phyloP scores from a whole-genome alignment of 2,888 invertebrate species.

The Drosophila hawaiiensis region DNA sequence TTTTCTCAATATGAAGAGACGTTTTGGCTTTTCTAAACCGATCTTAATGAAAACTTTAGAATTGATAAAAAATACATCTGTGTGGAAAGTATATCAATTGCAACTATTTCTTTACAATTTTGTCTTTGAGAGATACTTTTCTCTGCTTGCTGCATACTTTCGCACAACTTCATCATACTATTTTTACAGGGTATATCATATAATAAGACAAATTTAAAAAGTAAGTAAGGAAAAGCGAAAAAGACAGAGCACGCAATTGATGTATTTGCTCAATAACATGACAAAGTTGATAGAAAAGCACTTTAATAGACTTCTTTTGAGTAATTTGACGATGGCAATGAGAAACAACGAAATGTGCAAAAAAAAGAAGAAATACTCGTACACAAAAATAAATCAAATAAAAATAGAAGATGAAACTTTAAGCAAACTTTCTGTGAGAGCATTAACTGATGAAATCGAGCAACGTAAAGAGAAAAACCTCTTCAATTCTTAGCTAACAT shows the following conservation, averaged over 20 bases:
- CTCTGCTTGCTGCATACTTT: background rate
- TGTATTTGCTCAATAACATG: conserved; percentile 39
- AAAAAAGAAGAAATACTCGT: background rate
- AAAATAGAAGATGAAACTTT: conserved; percentile 1
- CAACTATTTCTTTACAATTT: background rate
- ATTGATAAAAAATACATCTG: background rate
- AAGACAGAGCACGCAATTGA: conserved; percentile 1
- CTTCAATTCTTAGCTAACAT: background rate
- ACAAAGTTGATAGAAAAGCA: conserved; percentile 38
- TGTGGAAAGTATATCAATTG: background rate
- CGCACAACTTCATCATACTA: background rate
- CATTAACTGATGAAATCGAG: conserved; percentile 3
- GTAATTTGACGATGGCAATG: conserved; percentile 22
- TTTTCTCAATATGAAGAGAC: background rate
- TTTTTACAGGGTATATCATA: background rate
- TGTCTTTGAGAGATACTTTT: background rate
- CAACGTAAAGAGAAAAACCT: background rate
- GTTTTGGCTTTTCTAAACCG: background rate
- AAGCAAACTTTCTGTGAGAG: background rate
- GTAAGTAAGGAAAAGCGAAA: conserved; percentile 1
- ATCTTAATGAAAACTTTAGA: background rate
- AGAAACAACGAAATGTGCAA: conserved; percentile 6
- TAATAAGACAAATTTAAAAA: conserved; percentile 5
- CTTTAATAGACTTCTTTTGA: conserved; percentile 26
- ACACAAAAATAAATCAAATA: conserved; percentile 2